Evolutionary conservation across 2,888 invertebrate genomes (phyloP).

Genomic region (Macrophya annulata): DNA sequence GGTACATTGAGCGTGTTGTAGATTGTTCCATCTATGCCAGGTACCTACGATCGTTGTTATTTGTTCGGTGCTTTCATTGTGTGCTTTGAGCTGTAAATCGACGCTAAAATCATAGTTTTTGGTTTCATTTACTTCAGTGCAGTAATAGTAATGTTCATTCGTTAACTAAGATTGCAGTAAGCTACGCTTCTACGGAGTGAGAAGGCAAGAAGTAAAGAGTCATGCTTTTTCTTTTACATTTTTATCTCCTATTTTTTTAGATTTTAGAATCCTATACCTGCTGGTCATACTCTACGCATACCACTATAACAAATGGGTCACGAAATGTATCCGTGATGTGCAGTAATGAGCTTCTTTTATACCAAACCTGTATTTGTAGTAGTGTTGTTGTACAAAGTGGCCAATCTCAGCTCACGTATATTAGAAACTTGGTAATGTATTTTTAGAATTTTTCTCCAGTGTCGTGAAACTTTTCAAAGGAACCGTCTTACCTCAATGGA

Average conservation of each 20-base stretch:
- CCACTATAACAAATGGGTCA: neutral
- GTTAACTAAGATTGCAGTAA: neutral
- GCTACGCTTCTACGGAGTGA: neutral
- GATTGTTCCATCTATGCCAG: conserved; percentile 27
- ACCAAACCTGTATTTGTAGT: neutral
- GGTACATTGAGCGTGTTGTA: conserved; percentile 31
- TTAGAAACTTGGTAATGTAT: neutral
- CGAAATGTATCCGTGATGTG: neutral
- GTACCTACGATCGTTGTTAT: conserved; percentile 16
- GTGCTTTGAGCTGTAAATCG: neutral
- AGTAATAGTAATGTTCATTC: neutral
- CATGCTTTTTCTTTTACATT: neutral
- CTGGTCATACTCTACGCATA: neutral
- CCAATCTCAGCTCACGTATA: conserved; percentile 7
- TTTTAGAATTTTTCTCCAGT: neutral
- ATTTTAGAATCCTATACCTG: neutral
- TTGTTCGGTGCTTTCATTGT: conserved; percentile 25
- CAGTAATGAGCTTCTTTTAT: conserved; percentile 26
- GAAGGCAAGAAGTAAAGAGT: neutral
- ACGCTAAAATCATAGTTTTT: conserved; percentile 10
- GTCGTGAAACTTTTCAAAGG: conserved; percentile 2
- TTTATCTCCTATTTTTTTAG: neutral
- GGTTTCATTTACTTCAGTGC: neutral
- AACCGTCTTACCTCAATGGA: neutral
- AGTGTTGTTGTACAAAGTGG: conserved; percentile 14